Conservation (phyloP, 2,888 invertebrate species). For the Campoplex nolae region DNA sequence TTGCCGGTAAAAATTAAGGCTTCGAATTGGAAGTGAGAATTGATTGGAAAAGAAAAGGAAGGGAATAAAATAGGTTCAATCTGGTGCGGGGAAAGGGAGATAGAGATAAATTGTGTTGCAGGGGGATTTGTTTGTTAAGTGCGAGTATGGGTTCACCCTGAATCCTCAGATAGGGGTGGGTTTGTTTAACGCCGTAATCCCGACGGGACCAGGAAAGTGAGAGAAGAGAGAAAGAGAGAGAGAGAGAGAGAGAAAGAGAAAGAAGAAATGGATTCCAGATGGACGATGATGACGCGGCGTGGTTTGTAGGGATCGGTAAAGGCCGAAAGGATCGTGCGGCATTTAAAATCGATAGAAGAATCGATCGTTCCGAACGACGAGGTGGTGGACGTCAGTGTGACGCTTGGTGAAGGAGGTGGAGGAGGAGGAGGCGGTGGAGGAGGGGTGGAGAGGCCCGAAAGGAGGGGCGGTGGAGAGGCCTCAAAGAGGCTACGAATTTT, state of each 20-base stretch:
- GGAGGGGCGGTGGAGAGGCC: constrained; percentile 44
- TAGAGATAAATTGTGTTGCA: constrained; percentile 36
- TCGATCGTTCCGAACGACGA: constrained; percentile 49
- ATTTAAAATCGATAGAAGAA: constrained; percentile 60
- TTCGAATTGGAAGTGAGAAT: background rate
- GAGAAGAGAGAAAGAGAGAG: constrained; percentile 28
- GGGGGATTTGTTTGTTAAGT: constrained; percentile 55
- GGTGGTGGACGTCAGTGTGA: constrained; percentile 42
- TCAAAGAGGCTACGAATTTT: constrained; percentile 43
- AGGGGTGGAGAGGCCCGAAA: constrained; percentile 35
- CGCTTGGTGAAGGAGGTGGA: constrained; percentile 42
- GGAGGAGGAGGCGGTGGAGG: constrained; percentile 2
- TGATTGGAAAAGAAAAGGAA: background rate
- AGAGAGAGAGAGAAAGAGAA: constrained; percentile 31
- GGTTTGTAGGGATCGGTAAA: constrained; percentile 72
- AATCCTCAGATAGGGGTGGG: constrained; percentile 45
- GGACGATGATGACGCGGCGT: constrained; percentile 78
- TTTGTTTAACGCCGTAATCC: constrained; percentile 32
- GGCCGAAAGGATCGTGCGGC: constrained; percentile 42
- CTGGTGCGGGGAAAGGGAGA: background rate
- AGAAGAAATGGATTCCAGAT: constrained; percentile 76
- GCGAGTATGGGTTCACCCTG: constrained; percentile 61
- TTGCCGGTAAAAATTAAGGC: background rate
- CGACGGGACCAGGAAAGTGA: constrained; percentile 41
- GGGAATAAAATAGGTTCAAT: constrained; percentile 16